Conservation (phyloP, 1,140 invertebrate genomes). For the Phenacoccus solenopsis region DNA sequence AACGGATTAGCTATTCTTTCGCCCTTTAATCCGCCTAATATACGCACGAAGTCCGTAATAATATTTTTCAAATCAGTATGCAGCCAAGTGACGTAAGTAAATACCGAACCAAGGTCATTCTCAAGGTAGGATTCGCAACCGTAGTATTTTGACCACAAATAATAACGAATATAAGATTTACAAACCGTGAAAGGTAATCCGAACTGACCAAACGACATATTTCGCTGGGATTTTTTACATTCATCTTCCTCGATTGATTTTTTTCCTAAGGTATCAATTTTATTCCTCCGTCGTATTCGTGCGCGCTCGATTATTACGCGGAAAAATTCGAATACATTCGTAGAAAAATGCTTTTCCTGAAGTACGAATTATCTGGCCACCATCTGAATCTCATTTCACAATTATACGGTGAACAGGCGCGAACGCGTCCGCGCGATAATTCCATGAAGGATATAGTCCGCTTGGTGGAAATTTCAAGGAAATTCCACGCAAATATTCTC, state of each 20-base stretch:
- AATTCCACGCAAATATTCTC: not conserved
- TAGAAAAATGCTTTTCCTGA: not conserved
- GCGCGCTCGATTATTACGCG: not conserved
- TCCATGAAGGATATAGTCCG: slow-evolving; percentile 1
- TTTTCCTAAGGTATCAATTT: not conserved
- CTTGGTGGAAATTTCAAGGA: not conserved
- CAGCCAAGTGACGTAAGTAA: not conserved
- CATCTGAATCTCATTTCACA: not conserved
- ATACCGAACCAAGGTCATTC: not conserved
- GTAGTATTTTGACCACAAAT: slow-evolving; percentile 2
- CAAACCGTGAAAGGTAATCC: not conserved
- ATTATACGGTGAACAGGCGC: not conserved
- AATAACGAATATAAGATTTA: slow-evolving; percentile 3
- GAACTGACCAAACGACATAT: slow-evolving; percentile 1
- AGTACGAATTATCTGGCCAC: not conserved
- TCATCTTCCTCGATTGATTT: not conserved
- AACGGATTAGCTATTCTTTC: no score
- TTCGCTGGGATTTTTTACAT: not conserved
- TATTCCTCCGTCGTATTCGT: not conserved
- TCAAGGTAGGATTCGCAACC: slow-evolving; percentile 1
- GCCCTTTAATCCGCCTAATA: no score
- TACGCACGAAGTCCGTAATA: no score
- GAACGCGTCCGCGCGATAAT: not conserved
- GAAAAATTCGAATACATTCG: not conserved
- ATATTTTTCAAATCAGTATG: not conserved